Evolutionary conservation across 2,888 invertebrate species (phyloP).

Genomic region (Hypomecis atomaria): DNA sequence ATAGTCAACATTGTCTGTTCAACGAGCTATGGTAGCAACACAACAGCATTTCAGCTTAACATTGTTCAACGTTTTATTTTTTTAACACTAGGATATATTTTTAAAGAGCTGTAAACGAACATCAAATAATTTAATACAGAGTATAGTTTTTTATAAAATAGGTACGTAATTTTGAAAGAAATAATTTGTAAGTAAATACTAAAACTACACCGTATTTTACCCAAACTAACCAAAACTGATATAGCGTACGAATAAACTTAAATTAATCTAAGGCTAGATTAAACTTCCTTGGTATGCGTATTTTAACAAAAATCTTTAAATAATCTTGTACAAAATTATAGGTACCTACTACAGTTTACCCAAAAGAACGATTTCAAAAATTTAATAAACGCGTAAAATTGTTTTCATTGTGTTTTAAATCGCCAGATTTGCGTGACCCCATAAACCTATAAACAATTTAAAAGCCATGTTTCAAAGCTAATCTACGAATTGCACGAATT

Average conservation of each 20-base stretch:
- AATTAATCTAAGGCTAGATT: no score
- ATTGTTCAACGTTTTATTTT: not conserved
- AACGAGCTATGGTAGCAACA: constrained; percentile 17
- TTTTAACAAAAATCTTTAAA: no score
- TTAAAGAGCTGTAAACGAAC: constrained; percentile 2
- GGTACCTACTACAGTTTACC: no score
- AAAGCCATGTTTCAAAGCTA: constrained; percentile 27
- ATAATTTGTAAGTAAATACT: not conserved
- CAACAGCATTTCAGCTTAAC: constrained; percentile 8
- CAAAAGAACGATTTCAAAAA: no score
- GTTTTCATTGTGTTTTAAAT: not conserved
- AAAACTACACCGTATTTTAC: not conserved
- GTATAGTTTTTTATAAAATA: no score
- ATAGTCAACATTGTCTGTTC: constrained; percentile 44
- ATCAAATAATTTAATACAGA: not conserved
- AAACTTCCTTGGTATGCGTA: no score
- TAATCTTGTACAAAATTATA: no score
- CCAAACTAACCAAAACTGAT: not conserved
- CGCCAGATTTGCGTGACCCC: constrained; percentile 34
- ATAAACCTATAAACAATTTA: constrained; percentile 15
- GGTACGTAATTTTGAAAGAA: no score
- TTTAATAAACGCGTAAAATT: no score
- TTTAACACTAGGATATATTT: no score
- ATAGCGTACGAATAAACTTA: no score
- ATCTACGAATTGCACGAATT: constrained; percentile 24